These are phyloP conservation scores for Sylvia atricapilla DNA, from an alignment of 2,113 vertebrate genomes.

Conservation along the genomic window DNA sequence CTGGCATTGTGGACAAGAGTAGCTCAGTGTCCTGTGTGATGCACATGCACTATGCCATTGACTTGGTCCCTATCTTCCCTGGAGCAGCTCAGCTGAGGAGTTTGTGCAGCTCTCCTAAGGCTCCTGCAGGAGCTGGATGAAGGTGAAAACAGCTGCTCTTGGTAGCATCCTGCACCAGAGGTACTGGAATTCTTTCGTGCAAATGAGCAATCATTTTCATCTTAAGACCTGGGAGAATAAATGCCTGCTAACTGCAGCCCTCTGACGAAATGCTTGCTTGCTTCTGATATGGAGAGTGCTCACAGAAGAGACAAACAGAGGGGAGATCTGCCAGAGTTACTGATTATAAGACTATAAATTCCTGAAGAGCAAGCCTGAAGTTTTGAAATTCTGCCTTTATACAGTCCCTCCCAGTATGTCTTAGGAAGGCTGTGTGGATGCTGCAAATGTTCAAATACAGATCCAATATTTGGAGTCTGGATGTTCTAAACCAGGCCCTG, in stretches of 20 bases:
- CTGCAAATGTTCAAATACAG: neutral
- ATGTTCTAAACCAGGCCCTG: neutral
- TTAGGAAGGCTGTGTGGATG: neutral
- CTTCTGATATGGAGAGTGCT: neutral
- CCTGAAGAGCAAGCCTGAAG: neutral
- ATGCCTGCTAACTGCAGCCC: neutral
- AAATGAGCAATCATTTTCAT: neutral
- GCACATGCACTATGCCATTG: accelerated
- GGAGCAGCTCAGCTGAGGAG: neutral
- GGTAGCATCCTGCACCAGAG: neutral
- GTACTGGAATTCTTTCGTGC: neutral
- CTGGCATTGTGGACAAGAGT: neutral
- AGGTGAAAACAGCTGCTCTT: neutral
- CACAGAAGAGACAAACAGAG: neutral
- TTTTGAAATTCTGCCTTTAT: neutral
- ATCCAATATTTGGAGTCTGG: neutral
- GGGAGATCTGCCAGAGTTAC: neutral
- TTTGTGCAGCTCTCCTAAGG: accelerated
- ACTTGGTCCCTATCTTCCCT: neutral
- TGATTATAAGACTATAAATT: neutral
- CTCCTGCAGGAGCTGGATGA: neutral
- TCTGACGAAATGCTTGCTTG: neutral
- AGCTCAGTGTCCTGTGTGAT: accelerated
- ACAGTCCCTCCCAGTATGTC: neutral
- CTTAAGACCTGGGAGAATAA: neutral